A percentile compares a stretch with the other conserved stretches of the same genome.
These are phyloP conservation scores for Arvicanthis niloticus DNA, from an alignment of 2,113 vertebrate genomes.

Conservation along the genomic window DNA sequence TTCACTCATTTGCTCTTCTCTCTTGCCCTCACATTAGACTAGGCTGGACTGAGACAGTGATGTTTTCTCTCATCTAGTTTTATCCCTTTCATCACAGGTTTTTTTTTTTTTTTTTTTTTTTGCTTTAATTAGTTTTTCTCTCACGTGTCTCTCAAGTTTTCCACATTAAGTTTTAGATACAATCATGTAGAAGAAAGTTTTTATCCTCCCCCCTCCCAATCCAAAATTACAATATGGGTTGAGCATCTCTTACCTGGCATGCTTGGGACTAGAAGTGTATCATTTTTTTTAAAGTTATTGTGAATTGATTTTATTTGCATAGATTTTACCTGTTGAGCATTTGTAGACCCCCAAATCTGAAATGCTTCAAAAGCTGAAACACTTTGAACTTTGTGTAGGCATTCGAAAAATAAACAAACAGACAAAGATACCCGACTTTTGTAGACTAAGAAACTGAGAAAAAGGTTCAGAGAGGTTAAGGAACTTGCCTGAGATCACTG, in stretches of 20 bases:
- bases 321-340: not conserved
- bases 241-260: not conserved
- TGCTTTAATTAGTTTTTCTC: not conserved
- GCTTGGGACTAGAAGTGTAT: not conserved
- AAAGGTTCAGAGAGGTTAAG: not conserved
- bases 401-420: not conserved
- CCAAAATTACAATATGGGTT: not conserved
- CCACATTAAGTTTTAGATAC: constrained; percentile 23
- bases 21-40: not conserved
- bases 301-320: not conserved
- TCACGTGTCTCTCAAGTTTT: not conserved
- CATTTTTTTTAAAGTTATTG: not conserved
- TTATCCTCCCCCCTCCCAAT: not conserved
- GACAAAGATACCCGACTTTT: constrained; percentile 10
- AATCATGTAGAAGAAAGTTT: not conserved
- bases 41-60: not conserved
- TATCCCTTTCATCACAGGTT: not conserved
- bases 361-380: not conserved
- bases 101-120: not conserved
- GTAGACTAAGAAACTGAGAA: constrained; percentile 33
- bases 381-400: not conserved
- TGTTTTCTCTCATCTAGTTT: constrained; percentile 24
- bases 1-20: not conserved
- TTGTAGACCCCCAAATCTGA: not conserved
- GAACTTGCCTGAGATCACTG: not conserved